Conservation (phyloP, 30 jellyfish, hydroid and myxozoan genomes). For the Rhopilema esculentum region DNA sequence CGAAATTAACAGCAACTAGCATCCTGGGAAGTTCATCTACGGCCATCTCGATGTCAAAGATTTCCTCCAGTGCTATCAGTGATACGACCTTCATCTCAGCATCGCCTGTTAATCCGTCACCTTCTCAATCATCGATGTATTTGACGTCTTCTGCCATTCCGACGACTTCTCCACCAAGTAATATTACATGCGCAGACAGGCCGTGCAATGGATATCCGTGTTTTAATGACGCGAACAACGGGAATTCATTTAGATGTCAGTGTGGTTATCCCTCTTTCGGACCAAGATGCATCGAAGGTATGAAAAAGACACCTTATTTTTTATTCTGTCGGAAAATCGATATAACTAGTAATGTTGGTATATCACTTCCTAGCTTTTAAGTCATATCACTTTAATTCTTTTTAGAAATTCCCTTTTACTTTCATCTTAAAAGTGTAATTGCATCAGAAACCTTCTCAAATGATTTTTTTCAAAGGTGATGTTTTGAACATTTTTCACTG, state of each 20-base stretch:
- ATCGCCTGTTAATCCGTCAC: background rate
- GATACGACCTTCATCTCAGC: background rate
- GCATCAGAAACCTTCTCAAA: no score
- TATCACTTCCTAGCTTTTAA: no score
- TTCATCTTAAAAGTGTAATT: no score
- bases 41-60: background rate
- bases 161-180: conserved; percentile 64
- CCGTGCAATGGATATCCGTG: conserved; percentile 90
- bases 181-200: conserved; percentile 76
- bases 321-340: background rate
- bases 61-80: background rate
- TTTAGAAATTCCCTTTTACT: no score
- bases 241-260: conserved; percentile 67
- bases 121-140: background rate
- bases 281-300: conserved; percentile 93
- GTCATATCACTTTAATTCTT: no score
- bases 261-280: conserved; percentile 85
- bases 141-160: conserved; percentile 35
- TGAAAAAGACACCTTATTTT: background rate
- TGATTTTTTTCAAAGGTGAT: no score
- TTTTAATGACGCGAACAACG: conserved; percentile 59
- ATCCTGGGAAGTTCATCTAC: background rate
- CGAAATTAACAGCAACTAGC: background rate
- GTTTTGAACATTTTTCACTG: no score
- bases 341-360: no score